These are phyloP conservation scores for Coendou prehensilis DNA, from an alignment of 2,797 vertebrate genomes.

Conservation along the genomic window DNA sequence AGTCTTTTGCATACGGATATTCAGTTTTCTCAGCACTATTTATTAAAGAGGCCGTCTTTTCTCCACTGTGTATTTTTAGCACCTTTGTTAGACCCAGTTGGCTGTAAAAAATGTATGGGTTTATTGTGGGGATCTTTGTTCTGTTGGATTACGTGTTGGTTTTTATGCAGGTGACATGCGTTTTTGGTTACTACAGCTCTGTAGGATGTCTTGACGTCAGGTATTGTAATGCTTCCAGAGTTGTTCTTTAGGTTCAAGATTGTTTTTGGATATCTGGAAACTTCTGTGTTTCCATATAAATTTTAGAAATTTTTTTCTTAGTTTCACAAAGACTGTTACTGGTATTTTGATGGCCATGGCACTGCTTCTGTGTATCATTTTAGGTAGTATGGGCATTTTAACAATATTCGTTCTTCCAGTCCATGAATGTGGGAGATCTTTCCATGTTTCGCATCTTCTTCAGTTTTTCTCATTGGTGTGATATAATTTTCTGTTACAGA, in stretches of 20 bases:
- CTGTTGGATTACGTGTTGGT: background rate
- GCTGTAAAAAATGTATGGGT: background rate
- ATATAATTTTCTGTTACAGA: background rate
- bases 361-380: background rate
- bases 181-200: background rate
- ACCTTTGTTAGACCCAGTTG: background rate
- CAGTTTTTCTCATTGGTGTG: background rate
- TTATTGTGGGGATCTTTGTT: background rate
- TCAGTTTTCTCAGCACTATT: background rate
- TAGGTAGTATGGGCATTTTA: background rate
- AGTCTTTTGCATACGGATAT: background rate
- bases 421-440: background rate
- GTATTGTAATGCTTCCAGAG: background rate
- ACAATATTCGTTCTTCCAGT: background rate
- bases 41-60: background rate
- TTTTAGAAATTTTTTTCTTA: background rate
- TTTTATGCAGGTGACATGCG: background rate
- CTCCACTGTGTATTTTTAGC: background rate
- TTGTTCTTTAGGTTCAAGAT: background rate
- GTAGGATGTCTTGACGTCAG: background rate
- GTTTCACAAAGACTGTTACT: background rate
- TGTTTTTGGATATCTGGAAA: background rate
- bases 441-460: background rate
- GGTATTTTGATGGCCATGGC: background rate
- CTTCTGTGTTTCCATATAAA: background rate